Evolutionary conservation across 1,140 invertebrate species (phyloP), one percentile per base, ranked within the genome.

Genomic region (Cryptotermes secundus): DNA sequence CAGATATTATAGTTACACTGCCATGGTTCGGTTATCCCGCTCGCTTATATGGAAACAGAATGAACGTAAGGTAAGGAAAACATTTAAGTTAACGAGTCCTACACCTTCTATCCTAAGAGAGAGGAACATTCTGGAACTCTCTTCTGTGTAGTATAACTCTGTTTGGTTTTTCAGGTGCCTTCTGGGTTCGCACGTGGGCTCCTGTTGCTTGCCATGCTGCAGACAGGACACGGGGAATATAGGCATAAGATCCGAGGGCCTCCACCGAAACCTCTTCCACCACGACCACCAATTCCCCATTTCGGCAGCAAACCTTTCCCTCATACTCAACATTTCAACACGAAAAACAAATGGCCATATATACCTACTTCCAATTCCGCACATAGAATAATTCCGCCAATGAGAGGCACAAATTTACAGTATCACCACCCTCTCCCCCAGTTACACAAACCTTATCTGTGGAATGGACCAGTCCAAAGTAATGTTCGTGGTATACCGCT

Each of bases 241-340:
- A 45, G 35, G 31, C 49, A 82, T 38, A 82, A 82, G 81, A 34
- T 82, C 31, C 81, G 81, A 6, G 81, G 81, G 34, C 81, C 81
- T 1, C 59, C 59, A 31, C 38, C 81, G 3, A 42, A 59, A 31
- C 81, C 81, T 12, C 81, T 59, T 34, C 31, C 81, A 26, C 81
- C 81, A 34, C 38, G 42, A 38, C 81, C 31, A 26, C 81, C 81
- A 9, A 14, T 59, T 3, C 22, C 81, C 42, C 26, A 31, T 42
- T 49, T 34, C 81, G 31, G 34, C 81, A 45, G 26, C 26, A 45
- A 59, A 31, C 81, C 81, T 34, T 45, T 42, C 81, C 42, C 42
- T 26, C 81, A 82, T 3, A 10, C 81, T 6, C 38, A 45, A n/a
- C 31, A 34, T 42, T 82, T 82, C 14, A 49, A 82, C 81, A 82